A percentile compares a stretch with the other conserved stretches of the same genome.
phyloP scores from a whole-genome alignment of 1,140 invertebrate genomes.

The Meloidogyne exigua region DNA sequence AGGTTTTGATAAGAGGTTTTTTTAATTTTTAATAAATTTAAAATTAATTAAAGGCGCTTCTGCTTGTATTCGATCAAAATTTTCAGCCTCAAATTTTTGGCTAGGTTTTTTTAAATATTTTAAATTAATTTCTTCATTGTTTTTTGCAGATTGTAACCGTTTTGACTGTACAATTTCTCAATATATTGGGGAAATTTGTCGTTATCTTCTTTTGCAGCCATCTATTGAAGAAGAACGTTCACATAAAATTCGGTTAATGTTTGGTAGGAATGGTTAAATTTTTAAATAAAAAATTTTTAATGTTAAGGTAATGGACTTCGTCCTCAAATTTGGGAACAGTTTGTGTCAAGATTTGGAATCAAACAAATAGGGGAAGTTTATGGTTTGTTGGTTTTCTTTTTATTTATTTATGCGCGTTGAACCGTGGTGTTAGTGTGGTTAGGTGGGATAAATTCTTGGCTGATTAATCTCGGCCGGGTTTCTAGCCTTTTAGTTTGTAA shows the following conservation, averaged over 20 bases:
- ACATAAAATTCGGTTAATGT: conserved; percentile 73
- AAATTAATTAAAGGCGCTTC: conserved; percentile 77
- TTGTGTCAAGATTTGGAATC: conserved; percentile 83
- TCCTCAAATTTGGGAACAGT: conserved; percentile 90
- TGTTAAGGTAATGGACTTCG: conserved; percentile 75
- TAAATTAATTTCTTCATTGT: not conserved
- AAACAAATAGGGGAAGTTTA: conserved; percentile 86
- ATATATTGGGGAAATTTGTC: conserved; percentile 97
- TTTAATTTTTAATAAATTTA: not conserved
- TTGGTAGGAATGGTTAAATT: not conserved
- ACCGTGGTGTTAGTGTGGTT: not conserved
- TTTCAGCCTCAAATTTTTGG: conserved; percentile 92
- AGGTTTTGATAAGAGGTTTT: conserved; percentile 35
- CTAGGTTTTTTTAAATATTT: conserved; percentile 51
- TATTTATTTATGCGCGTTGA: not conserved
- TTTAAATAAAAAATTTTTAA: not conserved
- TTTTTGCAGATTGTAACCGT: conserved; percentile 76
- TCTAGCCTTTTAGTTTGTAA: not conserved
- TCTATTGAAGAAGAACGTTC: conserved; percentile 75
- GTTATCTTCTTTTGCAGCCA: conserved; percentile 87
- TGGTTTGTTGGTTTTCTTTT: conserved; percentile 66
- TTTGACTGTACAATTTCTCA: conserved; percentile 92
- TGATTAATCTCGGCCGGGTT: not conserved
- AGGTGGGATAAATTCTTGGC: not conserved
- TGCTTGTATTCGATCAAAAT: conserved; percentile 83